phyloP scores from a whole-genome alignment of 2,888 invertebrate genomes.

The Drosophila yooni region DNA sequence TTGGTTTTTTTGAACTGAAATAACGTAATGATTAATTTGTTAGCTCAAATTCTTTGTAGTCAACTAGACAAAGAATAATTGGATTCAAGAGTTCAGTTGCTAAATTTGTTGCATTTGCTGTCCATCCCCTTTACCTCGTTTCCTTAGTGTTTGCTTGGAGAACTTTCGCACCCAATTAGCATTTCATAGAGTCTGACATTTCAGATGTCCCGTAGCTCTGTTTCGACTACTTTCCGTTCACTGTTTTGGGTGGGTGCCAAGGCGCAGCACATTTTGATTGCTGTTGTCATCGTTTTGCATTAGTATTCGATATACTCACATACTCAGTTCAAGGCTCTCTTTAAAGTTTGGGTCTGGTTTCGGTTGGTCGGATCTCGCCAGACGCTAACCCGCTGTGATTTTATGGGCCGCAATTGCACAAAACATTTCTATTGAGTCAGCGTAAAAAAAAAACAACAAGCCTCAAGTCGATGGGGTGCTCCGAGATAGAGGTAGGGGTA shows the following conservation, averaged over 20 bases:
- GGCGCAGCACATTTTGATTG: slow-evolving; percentile 61
- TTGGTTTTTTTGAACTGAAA: not conserved
- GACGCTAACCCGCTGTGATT: slow-evolving; percentile 82
- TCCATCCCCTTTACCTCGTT: not conserved
- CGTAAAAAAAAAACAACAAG: slow-evolving; percentile 59
- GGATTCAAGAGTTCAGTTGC: not conserved
- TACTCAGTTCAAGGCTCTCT: slow-evolving; percentile 5
- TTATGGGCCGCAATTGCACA: slow-evolving; percentile 84
- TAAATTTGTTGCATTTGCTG: slow-evolving; percentile 9
- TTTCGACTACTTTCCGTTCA: slow-evolving; percentile 14
- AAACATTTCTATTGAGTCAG: slow-evolving; percentile 82
- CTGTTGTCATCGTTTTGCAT: slow-evolving; percentile 71
- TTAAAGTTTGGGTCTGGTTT: slow-evolving; percentile 6
- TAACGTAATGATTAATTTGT: not conserved
- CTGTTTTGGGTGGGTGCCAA: slow-evolving; percentile 36
- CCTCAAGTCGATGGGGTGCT: slow-evolving; percentile 49
- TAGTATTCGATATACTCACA: not conserved
- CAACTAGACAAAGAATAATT: not conserved
- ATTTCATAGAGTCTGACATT: slow-evolving; percentile 13
- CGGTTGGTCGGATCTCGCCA: slow-evolving; percentile 59
- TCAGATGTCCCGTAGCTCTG: slow-evolving; percentile 37
- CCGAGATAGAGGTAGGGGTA: not conserved
- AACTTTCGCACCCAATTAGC: slow-evolving; percentile 52
- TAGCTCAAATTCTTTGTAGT: not conserved
- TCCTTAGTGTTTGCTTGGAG: slow-evolving; percentile 13